Conservation (phyloP, 2,797 vertebrate genomes). For the Protonibea diacanthus region DNA sequence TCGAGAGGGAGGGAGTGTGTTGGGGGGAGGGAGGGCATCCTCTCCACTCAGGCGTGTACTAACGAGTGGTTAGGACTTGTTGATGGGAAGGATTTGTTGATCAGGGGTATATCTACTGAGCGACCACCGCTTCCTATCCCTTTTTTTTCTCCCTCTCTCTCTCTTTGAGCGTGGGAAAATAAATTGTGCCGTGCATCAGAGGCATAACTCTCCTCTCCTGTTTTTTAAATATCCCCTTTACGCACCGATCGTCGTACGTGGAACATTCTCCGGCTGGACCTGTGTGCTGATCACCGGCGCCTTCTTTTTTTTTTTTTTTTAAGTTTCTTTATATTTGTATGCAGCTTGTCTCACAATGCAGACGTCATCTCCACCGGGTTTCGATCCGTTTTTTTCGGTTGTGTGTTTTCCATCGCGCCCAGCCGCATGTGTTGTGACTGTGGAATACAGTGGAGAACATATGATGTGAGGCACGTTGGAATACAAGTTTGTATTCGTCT, state of each 20-base stretch:
- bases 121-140: constrained; percentile 47
- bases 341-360: constrained; percentile 74
- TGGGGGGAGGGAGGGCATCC: constrained; percentile 46
- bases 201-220: background rate
- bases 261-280: constrained; percentile 38
- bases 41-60: constrained; percentile 59
- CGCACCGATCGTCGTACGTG: constrained; percentile 43
- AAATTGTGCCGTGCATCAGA: constrained; percentile 26
- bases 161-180: constrained; percentile 56
- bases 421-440: constrained; percentile 37
- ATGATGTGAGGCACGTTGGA: constrained; percentile 48
- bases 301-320: background rate
- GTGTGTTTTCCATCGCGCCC: constrained; percentile 35
- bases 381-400: constrained; percentile 59
- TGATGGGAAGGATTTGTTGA: constrained; percentile 78
- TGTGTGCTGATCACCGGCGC: constrained; percentile 29
- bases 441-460: constrained; percentile 49
- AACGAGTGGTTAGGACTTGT: constrained; percentile 83
- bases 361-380: constrained; percentile 77
- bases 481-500: constrained; percentile 44
- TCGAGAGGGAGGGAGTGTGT: constrained; percentile 31
- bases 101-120: constrained; percentile 55
- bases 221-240: constrained; percentile 30
- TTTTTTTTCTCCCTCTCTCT: background rate
- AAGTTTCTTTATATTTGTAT: constrained; percentile 74